These are phyloP conservation scores for Aegypius monachus DNA, from an alignment of 2,113 vertebrate genomes.

Conservation along the genomic window DNA sequence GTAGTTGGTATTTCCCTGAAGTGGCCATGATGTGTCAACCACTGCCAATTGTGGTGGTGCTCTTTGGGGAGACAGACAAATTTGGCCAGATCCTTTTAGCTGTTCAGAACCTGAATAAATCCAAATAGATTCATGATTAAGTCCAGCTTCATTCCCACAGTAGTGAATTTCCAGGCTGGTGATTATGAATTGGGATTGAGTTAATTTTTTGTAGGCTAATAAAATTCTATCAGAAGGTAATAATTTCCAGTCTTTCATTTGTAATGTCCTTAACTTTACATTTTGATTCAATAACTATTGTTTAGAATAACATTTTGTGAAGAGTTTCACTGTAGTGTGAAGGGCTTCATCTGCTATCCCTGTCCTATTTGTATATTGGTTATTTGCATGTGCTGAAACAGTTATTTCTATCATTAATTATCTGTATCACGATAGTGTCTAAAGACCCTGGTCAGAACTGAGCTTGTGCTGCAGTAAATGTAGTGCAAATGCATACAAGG, in stretches of 20 bases:
- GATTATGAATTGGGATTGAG: not conserved
- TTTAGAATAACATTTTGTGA: not conserved
- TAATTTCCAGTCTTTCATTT: not conserved
- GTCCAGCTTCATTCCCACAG: not conserved
- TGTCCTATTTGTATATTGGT: not conserved
- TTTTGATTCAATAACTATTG: not conserved
- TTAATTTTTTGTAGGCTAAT: not conserved
- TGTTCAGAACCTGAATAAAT: not conserved
- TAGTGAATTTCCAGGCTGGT: not conserved
- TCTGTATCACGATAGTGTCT: not conserved
- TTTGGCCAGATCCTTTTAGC: not conserved
- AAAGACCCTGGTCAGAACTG: not conserved
- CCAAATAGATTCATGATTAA: not conserved
- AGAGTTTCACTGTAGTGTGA: not conserved
- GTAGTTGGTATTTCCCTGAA: not conserved
- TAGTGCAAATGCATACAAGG: not conserved
- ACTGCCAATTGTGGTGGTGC: not conserved
- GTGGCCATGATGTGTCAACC: not conserved
- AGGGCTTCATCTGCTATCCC: not conserved
- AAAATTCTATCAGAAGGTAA: not conserved
- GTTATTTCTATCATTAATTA: not conserved
- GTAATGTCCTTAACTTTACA: not conserved
- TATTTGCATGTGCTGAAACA: not conserved
- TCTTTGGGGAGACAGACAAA: not conserved
- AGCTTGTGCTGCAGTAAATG: not conserved